Evolutionary conservation across 2,797 vertebrate genomes (phyloP).

Genomic region (Acanthis flammea): DNA sequence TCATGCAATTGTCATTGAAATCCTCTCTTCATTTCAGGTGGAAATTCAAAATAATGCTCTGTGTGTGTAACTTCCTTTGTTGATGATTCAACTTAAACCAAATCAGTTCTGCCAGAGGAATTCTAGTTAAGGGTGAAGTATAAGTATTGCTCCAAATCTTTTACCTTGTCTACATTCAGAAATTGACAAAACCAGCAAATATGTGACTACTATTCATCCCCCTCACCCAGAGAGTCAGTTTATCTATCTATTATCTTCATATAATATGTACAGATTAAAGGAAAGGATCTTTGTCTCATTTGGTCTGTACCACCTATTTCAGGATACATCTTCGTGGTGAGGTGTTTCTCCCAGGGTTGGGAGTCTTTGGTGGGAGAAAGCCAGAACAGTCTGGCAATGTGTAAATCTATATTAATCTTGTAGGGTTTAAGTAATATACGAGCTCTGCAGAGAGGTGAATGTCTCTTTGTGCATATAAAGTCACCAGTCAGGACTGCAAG

Average conservation of each 20-base stretch:
- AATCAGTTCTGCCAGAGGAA: background rate
- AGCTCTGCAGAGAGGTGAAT: conserved; percentile 27
- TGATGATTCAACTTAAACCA: background rate
- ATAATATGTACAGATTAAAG: background rate
- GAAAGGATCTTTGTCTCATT: background rate
- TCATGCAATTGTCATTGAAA: conserved; percentile 81
- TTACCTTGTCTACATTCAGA: background rate
- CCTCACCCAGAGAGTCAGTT: background rate
- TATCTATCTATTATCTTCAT: background rate
- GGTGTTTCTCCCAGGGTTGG: background rate
- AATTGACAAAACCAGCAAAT: background rate
- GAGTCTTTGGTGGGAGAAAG: background rate
- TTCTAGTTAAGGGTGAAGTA: background rate
- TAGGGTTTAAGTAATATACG: background rate
- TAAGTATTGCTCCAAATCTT: background rate
- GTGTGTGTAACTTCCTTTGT: background rate
- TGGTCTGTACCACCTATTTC: background rate
- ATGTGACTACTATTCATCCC: background rate
- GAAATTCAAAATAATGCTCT: conserved; percentile 78
- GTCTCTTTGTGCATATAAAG: conserved; percentile 42
- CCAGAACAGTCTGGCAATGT: background rate
- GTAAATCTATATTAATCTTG: background rate
- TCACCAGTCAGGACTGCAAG: conserved; percentile 12
- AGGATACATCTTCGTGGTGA: background rate
- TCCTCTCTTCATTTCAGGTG: conserved; percentile 79